Evolutionary conservation across 2,113 vertebrate genomes (phyloP).

Genomic region (Hystrix cristata): DNA sequence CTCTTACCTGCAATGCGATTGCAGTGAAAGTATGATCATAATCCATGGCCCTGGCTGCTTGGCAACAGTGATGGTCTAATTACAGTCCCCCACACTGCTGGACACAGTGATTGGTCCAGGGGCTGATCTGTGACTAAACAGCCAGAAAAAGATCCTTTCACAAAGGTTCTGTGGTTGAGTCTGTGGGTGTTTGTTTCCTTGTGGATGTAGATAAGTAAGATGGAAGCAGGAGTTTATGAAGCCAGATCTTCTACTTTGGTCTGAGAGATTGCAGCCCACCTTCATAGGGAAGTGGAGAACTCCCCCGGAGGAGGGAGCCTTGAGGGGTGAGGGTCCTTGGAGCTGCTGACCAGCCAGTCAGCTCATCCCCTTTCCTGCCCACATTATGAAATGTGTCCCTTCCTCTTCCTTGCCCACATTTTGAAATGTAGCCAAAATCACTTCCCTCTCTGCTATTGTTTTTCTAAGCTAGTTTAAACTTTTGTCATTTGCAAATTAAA

Average conservation of each 20-base stretch:
- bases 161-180: neutral
- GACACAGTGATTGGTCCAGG: neutral
- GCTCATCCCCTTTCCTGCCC: neutral
- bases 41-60: neutral
- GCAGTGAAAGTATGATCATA: neutral
- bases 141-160: neutral
- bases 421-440: neutral
- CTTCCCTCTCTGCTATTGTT: neutral
- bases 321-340: no score
- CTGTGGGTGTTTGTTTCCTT: neutral
- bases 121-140: neutral
- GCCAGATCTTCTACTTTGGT: neutral
- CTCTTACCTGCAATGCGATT: no score
- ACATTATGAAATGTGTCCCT: neutral
- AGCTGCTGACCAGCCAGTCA: neutral
- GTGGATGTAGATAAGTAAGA: neutral
- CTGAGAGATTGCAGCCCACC: neutral
- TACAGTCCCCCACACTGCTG: neutral
- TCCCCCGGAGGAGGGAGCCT: neutral
- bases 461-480: neutral
- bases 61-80: neutral
- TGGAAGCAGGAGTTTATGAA: neutral
- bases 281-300: neutral
- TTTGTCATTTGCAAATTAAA: neutral
- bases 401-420: neutral